Conservation (phyloP, 92 coral and sea anemone genomes). For the Blastomussa wellsi region DNA sequence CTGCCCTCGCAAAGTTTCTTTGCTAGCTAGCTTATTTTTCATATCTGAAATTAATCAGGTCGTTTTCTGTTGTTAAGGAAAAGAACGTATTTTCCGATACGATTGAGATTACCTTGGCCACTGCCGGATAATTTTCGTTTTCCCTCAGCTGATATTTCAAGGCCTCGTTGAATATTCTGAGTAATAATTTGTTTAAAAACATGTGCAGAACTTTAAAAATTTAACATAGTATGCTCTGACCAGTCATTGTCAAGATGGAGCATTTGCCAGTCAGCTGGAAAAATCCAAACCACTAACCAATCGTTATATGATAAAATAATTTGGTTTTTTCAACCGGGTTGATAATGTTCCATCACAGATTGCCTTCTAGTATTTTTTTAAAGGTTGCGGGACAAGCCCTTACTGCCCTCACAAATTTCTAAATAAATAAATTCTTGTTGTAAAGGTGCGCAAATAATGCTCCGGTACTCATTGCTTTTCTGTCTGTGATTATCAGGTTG, state of each 20-base stretch:
- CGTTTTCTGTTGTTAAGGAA: background rate
- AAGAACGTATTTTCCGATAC: background rate
- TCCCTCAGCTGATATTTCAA: background rate
- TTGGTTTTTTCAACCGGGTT: too few species aligned
- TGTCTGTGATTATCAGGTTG: slow-evolving; percentile 45
- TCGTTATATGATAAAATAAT: too few species aligned
- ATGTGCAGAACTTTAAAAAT: background rate
- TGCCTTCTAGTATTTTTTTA: background rate
- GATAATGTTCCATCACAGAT: background rate
- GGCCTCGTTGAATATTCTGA: background rate
- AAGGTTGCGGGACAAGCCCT: too few species aligned
- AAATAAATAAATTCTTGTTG: too few species aligned
- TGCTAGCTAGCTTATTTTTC: background rate
- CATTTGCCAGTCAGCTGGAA: background rate
- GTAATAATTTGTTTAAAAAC: background rate
- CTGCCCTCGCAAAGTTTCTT: too few species aligned
- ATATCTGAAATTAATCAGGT: background rate
- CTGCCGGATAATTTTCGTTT: background rate
- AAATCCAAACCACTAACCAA: background rate
- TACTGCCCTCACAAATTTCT: too few species aligned
- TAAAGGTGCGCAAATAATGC: background rate
- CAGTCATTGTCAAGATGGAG: background rate
- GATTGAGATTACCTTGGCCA: background rate
- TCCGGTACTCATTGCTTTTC: background rate
- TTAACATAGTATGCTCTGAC: background rate